Evolutionary conservation across 30 jellyfish, hydroid and myxozoan genomes (phyloP).

Genomic region (Catostylus mosaicus): DNA sequence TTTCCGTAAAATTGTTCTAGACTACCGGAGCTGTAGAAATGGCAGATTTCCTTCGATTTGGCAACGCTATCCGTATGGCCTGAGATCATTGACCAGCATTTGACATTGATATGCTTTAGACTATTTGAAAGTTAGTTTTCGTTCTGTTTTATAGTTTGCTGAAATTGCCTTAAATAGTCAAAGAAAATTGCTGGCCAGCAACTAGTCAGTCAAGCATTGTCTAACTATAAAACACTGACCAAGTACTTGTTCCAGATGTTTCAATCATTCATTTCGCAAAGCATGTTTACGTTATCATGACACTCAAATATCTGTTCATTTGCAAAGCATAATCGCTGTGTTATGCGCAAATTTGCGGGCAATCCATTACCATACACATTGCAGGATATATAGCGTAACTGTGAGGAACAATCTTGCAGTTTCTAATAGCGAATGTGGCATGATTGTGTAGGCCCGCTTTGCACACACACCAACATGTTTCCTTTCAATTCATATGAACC

Average conservation of each 20-base stretch:
- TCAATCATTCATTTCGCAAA: constrained; percentile 50
- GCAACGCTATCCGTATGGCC: too few relatives aligned
- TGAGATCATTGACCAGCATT: too few relatives aligned
- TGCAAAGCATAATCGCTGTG: constrained; percentile 6
- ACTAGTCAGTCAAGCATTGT: constrained; percentile 4
- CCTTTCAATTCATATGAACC: constrained; percentile 43
- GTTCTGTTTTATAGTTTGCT: background rate
- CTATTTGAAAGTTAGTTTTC: background rate
- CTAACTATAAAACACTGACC: constrained; percentile 49
- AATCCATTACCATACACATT: background rate
- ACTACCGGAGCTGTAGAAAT: background rate
- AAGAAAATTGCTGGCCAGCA: background rate
- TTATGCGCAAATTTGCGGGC: background rate
- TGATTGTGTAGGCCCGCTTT: background rate
- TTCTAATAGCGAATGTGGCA: background rate
- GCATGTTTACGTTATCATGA: constrained; percentile 30
- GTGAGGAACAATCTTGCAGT: background rate
- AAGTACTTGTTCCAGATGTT: constrained; percentile 48
- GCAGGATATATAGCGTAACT: background rate
- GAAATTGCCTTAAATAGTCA: background rate
- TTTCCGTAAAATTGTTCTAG: constrained; percentile 1
- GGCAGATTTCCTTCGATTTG: too few relatives aligned
- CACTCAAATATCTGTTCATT: constrained; percentile 14
- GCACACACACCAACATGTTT: constrained; percentile 45
- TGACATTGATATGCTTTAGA: too few relatives aligned